phyloP scores from a whole-genome alignment of 2,888 invertebrate genomes.

The Ophraella communa region DNA sequence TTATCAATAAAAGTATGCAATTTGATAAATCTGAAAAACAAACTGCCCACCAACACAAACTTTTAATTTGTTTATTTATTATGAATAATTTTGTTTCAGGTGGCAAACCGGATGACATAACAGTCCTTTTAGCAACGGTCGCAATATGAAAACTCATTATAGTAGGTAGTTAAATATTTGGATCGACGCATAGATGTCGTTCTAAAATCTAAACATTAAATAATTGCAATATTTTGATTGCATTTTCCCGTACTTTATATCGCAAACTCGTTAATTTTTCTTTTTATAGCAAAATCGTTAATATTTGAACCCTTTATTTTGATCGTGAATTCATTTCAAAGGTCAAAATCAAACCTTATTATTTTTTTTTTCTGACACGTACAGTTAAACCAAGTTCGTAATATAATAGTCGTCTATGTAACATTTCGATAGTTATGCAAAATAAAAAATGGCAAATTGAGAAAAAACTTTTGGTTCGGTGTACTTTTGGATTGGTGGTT shows the following conservation, averaged over 20 bases:
- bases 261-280: slow-evolving; percentile 19
- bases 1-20: no score
- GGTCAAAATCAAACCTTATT: not conserved
- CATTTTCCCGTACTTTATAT: slow-evolving; percentile 25
- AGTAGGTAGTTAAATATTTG: slow-evolving; percentile 10
- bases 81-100: slow-evolving; percentile 68
- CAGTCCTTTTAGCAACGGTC: slow-evolving; percentile 94
- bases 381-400: no score
- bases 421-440: no score
- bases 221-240: slow-evolving; percentile 15
- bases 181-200: not conserved
- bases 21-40: no score
- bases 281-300: no score
- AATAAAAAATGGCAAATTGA: no score
- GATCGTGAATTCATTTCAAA: not conserved
- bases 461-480: no score
- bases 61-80: not conserved
- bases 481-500: no score
- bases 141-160: slow-evolving; percentile 66
- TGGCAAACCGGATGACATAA: slow-evolving; percentile 99
- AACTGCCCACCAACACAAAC: no score
- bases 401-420: no score
- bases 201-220: not conserved
- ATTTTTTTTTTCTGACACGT: no score
- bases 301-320: no score